phyloP scores from a whole-genome alignment of 2,888 invertebrate species.

The Platerodrilus igneus region DNA sequence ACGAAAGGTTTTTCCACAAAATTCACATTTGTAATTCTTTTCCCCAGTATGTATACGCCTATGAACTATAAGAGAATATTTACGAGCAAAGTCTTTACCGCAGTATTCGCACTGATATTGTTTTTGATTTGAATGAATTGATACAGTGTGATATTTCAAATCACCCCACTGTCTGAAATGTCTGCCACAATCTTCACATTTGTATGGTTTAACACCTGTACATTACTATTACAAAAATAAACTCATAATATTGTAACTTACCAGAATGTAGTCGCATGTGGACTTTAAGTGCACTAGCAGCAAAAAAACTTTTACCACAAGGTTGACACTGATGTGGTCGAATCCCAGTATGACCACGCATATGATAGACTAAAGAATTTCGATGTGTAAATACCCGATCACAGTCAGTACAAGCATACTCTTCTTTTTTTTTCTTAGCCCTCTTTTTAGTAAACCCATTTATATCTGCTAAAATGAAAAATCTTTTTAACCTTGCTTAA shows the following conservation, averaged over 20 bases:
- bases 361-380: slow-evolving; percentile 80
- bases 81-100: slow-evolving; percentile 81
- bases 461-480: slow-evolving; percentile 1
- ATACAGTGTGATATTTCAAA: slow-evolving; percentile 78
- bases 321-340: slow-evolving; percentile 72
- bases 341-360: slow-evolving; percentile 72
- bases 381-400: slow-evolving; percentile 71
- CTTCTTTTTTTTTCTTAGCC: slow-evolving; percentile 43
- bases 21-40: slow-evolving; percentile 80
- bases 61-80: slow-evolving; percentile 82
- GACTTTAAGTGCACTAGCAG: slow-evolving; percentile 75
- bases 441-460: slow-evolving; percentile 34
- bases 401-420: slow-evolving; percentile 62
- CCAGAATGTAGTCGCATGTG: slow-evolving; percentile 73
- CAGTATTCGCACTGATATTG: slow-evolving; percentile 86
- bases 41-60: slow-evolving; percentile 83
- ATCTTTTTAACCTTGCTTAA: too few species aligned
- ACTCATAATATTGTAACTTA: slow-evolving; percentile 16
- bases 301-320: slow-evolving; percentile 81
- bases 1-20: slow-evolving; percentile 76
- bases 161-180: slow-evolving; percentile 86
- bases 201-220: slow-evolving; percentile 73
- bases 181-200: slow-evolving; percentile 73
- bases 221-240: not conserved
- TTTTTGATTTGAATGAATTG: slow-evolving; percentile 76